A percentile compares a stretch with the other conserved stretches of the same genome.
These are phyloP conservation scores for Tinamus guttatus DNA, from an alignment of 2,113 vertebrate genomes.

Conservation along the genomic window DNA sequence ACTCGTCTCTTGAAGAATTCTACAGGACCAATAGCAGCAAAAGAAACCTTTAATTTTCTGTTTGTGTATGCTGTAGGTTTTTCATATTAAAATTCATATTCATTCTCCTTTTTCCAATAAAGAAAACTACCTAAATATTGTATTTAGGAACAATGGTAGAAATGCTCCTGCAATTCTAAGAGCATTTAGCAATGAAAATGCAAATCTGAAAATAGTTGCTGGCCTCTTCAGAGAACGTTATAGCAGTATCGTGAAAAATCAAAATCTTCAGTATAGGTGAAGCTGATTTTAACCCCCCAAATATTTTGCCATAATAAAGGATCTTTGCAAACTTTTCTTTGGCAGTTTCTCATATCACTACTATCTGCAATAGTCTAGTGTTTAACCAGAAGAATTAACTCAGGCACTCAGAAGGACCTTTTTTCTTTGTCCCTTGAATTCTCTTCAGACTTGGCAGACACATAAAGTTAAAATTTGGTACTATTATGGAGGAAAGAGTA, in stretches of 20 bases:
- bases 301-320: neutral
- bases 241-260: neutral
- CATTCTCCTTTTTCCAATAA: constrained; percentile 23
- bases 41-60: constrained; percentile 25
- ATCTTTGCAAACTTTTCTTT: neutral
- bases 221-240: neutral
- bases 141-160: neutral
- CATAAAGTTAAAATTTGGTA: neutral
- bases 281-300: neutral
- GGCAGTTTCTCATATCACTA: neutral
- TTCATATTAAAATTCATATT: constrained; percentile 46
- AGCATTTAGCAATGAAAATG: neutral
- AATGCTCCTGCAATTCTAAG: neutral
- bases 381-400: neutral
- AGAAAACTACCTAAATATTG: neutral
- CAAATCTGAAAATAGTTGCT: neutral
- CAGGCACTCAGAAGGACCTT: neutral
- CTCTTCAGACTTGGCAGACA: neutral
- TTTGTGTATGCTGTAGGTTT: neutral
- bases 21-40: neutral
- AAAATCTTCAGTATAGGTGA: neutral
- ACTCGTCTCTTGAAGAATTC: neutral
- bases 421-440: neutral
- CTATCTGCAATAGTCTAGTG: neutral
- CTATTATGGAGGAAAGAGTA: neutral